Conservation (phyloP, 2,113 vertebrate genomes). For the Mustela lutreola region DNA sequence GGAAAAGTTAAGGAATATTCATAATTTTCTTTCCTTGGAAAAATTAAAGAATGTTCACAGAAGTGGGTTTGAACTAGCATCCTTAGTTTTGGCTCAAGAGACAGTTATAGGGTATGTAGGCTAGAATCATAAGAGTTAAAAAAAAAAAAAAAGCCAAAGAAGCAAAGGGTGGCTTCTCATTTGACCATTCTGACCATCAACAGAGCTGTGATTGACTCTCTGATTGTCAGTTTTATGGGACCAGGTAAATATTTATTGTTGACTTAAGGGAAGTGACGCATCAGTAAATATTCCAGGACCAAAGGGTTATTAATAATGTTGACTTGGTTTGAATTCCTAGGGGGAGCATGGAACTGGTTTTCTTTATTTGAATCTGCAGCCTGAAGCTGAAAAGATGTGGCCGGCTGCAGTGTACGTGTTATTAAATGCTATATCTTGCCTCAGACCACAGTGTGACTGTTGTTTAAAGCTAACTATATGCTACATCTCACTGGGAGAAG, state of each 20-base stretch:
- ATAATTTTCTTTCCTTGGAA: not conserved
- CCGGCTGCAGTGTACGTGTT: not conserved
- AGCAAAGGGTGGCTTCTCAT: not conserved
- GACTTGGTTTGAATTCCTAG: constrained; percentile 28
- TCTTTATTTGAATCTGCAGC: constrained; percentile 36
- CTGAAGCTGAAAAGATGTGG: not conserved
- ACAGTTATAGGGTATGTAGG: not conserved
- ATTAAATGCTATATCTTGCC: constrained; percentile 27
- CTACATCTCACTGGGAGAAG: not conserved
- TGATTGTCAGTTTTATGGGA: not conserved
- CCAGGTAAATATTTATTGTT: not conserved
- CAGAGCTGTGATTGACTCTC: not conserved
- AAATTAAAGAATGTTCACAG: not conserved
- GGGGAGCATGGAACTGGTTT: not conserved
- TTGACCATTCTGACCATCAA: not conserved
- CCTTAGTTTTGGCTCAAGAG: not conserved
- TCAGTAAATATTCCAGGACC: constrained; percentile 19
- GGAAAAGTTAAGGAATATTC: not conserved
- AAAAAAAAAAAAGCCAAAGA: not conserved
- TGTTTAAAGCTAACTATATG: constrained; percentile 44
- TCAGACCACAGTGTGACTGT: constrained; percentile 30
- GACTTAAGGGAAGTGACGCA: not conserved
- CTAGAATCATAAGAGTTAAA: not conserved
- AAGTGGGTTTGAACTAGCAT: not conserved
- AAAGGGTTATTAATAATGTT: constrained; percentile 61